These are phyloP conservation scores for Harpegnathos saltator DNA, from an alignment of 1,140 invertebrate genomes.

Conservation along the genomic window DNA sequence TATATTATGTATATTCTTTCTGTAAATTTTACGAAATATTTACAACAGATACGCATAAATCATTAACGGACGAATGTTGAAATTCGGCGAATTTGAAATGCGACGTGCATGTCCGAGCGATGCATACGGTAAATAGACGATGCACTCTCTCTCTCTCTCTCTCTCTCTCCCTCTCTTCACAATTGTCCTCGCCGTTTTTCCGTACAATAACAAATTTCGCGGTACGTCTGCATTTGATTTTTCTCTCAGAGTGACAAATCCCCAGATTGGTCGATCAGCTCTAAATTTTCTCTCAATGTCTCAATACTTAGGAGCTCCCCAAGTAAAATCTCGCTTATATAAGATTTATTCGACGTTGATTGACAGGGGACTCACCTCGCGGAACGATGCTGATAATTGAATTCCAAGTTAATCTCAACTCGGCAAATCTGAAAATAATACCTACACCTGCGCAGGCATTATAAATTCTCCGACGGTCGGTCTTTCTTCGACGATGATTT, in stretches of 20 bases:
- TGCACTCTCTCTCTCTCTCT: too few relatives aligned
- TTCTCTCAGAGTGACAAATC: neutral
- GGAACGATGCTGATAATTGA: neutral
- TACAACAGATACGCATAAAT: too few relatives aligned
- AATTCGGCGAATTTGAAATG: too few relatives aligned
- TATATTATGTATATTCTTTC: too few relatives aligned
- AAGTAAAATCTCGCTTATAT: neutral
- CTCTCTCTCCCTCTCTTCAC: neutral
- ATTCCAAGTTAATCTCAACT: neutral
- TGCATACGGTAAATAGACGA: too few relatives aligned
- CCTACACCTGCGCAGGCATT: neutral
- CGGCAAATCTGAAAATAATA: neutral
- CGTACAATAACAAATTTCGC: neutral
- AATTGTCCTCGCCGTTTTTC: neutral
- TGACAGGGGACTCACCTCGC: neutral
- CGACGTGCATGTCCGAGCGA: too few relatives aligned
- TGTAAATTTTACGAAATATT: too few relatives aligned
- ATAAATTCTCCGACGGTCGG: neutral
- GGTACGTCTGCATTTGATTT: neutral
- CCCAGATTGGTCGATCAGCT: too few relatives aligned
- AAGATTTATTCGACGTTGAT: slow-evolving; percentile 10
- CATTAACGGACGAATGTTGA: too few relatives aligned
- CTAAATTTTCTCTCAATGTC: neutral
- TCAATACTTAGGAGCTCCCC: neutral
- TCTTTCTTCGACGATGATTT: neutral